These are phyloP conservation scores for Uloborus plumipes DNA, from an alignment of 2,888 invertebrate genomes.

Conservation along the genomic window DNA sequence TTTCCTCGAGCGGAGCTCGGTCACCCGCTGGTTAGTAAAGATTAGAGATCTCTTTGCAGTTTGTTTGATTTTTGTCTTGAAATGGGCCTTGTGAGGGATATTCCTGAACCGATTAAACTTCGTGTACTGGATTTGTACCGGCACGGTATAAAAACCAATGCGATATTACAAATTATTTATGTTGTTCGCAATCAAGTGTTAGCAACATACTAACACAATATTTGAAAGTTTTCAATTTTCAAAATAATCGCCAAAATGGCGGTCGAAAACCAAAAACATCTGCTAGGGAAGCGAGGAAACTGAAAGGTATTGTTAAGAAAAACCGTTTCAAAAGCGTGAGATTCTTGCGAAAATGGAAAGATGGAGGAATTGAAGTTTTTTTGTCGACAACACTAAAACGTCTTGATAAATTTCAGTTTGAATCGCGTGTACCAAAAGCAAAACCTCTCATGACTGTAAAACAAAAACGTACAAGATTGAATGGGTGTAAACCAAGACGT, in stretches of 20 bases:
- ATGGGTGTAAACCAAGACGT: conserved; percentile 9
- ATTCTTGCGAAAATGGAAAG: conserved; percentile 7
- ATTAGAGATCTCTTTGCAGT: no score
- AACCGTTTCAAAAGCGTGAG: no score
- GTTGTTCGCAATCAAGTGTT: conserved; percentile 11
- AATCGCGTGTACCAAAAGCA: conserved; percentile 5
- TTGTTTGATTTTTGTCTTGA: no score
- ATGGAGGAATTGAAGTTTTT: conserved; percentile 5
- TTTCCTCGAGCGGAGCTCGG: no score
- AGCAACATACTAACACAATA: conserved; percentile 2
- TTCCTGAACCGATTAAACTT: conserved; percentile 4
- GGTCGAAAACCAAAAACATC: no score
- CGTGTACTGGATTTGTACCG: conserved; percentile 3
- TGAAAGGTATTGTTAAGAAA: no score
- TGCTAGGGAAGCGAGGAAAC: no score
- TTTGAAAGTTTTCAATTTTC: not conserved
- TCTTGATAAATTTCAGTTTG: not conserved
- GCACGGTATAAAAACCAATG: not conserved
- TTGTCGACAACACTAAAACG: conserved; percentile 1
- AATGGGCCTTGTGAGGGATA: not conserved
- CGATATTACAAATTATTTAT: no score
- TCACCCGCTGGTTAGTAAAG: no score
- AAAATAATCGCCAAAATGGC: conserved; percentile 9
- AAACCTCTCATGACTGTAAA: conserved; percentile 15
- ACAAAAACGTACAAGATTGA: conserved; percentile 5